Evolutionary conservation across 2,888 invertebrate species (phyloP).

Genomic region (Dryobotodes eremita): DNA sequence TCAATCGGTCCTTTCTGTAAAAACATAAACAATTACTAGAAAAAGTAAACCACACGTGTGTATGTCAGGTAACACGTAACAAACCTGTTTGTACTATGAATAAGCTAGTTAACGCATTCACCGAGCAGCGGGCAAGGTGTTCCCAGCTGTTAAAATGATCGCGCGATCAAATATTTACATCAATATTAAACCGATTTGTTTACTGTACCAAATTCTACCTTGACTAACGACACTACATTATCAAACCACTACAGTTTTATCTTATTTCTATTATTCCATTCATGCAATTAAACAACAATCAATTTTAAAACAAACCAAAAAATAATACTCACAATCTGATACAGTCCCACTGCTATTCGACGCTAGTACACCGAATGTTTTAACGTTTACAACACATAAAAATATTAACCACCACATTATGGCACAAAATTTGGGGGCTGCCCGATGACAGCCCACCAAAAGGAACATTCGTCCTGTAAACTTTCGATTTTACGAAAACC

Average conservation of each 20-base stretch:
- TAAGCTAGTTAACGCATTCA: constrained; percentile 72
- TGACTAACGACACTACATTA: not conserved
- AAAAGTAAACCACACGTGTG: constrained; percentile 67
- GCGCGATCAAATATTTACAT: constrained; percentile 64
- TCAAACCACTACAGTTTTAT: constrained; percentile 14
- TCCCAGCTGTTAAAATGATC: constrained; percentile 74
- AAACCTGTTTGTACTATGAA: constrained; percentile 80
- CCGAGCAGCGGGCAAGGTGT: constrained; percentile 66
- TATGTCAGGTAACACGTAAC: constrained; percentile 72
- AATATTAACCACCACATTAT: constrained; percentile 90
- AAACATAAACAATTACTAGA: constrained; percentile 69
- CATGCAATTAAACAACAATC: constrained; percentile 48
- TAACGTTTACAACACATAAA: constrained; percentile 86
- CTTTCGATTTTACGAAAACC: constrained; percentile 86
- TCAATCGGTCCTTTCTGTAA: constrained; percentile 43
- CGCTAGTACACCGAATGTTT: constrained; percentile 84
- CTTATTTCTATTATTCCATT: constrained; percentile 21
- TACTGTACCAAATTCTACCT: constrained; percentile 53
- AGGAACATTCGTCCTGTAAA: constrained; percentile 87
- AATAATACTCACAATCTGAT: constrained; percentile 82
- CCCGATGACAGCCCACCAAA: constrained; percentile 90
- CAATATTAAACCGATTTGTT: constrained; percentile 63
- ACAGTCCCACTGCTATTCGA: constrained; percentile 80
- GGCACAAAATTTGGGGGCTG: constrained; percentile 89
- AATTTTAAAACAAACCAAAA: constrained; percentile 56